phyloP scores from a whole-genome alignment of 2,797 vertebrate species.

The Manis javanica region DNA sequence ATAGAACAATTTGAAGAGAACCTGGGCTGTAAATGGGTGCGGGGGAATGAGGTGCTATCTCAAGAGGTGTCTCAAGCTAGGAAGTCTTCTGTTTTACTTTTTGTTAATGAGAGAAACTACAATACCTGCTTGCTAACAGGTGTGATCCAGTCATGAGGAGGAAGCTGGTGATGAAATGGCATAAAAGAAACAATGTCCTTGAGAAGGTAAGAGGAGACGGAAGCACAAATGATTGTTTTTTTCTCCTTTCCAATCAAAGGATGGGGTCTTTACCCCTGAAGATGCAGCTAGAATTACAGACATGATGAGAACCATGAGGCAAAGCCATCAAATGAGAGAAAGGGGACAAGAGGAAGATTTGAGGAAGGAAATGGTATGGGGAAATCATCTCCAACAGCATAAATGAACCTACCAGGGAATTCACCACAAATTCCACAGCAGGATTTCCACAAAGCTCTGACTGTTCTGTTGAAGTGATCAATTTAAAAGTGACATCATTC shows the following conservation, averaged over 20 bases:
- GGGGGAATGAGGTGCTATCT: background rate
- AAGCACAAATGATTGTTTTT: background rate
- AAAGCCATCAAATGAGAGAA: background rate
- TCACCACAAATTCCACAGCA: background rate
- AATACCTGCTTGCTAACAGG: background rate
- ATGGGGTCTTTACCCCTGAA: background rate
- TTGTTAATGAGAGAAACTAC: background rate
- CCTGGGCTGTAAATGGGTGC: background rate
- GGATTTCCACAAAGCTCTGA: background rate
- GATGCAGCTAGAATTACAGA: background rate
- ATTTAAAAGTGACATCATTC: background rate
- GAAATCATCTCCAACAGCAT: background rate
- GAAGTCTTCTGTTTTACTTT: background rate
- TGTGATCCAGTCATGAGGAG: background rate
- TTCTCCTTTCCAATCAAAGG: background rate
- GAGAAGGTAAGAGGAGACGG: background rate
- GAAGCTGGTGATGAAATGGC: background rate
- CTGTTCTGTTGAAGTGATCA: background rate
- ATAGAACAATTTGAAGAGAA: background rate
- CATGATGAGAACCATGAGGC: background rate
- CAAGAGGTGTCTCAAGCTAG: background rate
- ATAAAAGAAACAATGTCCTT: background rate
- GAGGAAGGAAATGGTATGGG: background rate
- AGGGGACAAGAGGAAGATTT: background rate
- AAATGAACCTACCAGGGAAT: background rate